Evolutionary conservation across 2,888 invertebrate genomes (phyloP), one percentile per base, ranked within the genome.

Genomic region (Agonopterix alstromeriana): DNA sequence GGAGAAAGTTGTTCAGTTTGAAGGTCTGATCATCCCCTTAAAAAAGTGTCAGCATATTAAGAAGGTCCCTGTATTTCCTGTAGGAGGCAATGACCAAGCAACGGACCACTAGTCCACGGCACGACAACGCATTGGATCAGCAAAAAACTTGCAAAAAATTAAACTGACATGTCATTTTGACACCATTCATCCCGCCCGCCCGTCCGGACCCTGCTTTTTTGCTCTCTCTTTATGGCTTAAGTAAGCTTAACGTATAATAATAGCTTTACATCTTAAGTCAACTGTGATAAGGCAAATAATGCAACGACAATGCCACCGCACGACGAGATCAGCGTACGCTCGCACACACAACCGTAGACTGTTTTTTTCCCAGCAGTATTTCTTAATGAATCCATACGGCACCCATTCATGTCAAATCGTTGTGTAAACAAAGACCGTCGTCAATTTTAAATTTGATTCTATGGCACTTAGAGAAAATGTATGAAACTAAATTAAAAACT

Each of bases 91-190:
- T 27, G 27, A 5, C 27, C 27, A 27, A 27, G 27, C 27, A 27
- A 27, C 27, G 27, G 17, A 3, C 17, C 14, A 14, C 36, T 9
- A 36, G 36, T 38, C 38, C n/a, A 38, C 38, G 38, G 0, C 27
- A 7, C 27, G 27, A 27, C 27, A 27, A 7, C 27, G 27, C 69
- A 65, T 54, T 52, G 57, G 53, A 66, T 70, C 71, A 72, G 65
- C 64, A 65, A 68, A 65, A 71, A 72, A 67, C 57, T 61, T 62
- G 77, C 81, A 79, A 83, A 85, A 84, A 77, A 66, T 55, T 55
- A 69, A 79, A 77, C 70, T 77, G 75, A 71, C 82, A 77, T 78
- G 84, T 85, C 85, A 84, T 79, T 79, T 82, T 86, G 86, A 85
- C 85, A 85, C 82, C 84, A 86, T 85, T 84, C 85, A 84, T 80